These are phyloP conservation scores for Drosophila anomalipes DNA, from an alignment of 2,888 invertebrate genomes.

Conservation along the genomic window DNA sequence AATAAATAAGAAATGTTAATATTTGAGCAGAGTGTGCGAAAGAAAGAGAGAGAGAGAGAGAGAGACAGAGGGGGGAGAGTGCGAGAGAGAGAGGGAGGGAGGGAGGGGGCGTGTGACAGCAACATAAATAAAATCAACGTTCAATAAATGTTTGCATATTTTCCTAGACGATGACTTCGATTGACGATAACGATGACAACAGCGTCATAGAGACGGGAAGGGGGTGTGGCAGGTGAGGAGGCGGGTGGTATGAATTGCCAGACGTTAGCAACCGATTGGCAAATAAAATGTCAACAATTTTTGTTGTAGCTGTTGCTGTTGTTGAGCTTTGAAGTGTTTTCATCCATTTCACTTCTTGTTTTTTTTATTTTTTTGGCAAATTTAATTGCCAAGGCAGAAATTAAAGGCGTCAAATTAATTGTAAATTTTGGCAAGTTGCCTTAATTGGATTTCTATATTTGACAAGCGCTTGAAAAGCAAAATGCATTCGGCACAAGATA, in stretches of 20 bases:
- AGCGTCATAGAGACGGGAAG: conserved; percentile 2
- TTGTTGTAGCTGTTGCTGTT: conserved; percentile 5
- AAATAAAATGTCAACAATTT: conserved; percentile 59
- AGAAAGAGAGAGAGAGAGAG: background rate
- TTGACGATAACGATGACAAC: conserved; percentile 66
- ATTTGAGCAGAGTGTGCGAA: conserved; percentile 46
- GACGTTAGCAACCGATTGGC: conserved; percentile 59
- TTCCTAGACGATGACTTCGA: conserved; percentile 73
- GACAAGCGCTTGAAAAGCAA: conserved; percentile 29
- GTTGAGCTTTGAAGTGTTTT: conserved; percentile 13
- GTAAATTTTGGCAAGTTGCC: conserved; percentile 26
- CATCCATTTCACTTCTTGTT: background rate
- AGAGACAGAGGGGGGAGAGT: background rate
- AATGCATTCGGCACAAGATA: conserved; percentile 11
- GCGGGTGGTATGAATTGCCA: conserved; percentile 23
- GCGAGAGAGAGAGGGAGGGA: background rate
- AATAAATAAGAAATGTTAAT: conserved; percentile 77
- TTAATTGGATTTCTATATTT: conserved; percentile 58
- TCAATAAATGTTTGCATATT: conserved; percentile 80
- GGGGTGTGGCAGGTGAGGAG: conserved; percentile 8
- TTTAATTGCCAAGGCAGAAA: conserved; percentile 43
- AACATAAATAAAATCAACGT: conserved; percentile 79
- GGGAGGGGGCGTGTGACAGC: conserved; percentile 35
- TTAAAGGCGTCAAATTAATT: conserved; percentile 34
- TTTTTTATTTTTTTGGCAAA: conserved; percentile 24